Evolutionary conservation across 2,797 vertebrate species (phyloP).

Genomic region (Bovichtus diacanthus): DNA sequence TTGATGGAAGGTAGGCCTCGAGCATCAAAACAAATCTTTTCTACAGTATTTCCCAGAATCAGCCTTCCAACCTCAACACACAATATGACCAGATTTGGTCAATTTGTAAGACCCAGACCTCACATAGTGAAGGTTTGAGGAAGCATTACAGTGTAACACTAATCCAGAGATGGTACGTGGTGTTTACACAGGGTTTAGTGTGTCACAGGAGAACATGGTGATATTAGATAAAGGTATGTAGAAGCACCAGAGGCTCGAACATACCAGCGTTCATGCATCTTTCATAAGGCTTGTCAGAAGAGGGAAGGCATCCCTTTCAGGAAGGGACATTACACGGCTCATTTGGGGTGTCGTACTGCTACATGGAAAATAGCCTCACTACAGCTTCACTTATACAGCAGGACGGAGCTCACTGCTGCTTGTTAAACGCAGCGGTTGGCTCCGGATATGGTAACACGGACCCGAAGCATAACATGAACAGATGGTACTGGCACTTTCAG

Average conservation of each 20-base stretch:
- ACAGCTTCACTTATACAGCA: slow-evolving; percentile 38
- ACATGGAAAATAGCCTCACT: slow-evolving; percentile 51
- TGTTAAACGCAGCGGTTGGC: slow-evolving; percentile 37
- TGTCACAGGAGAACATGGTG: neutral
- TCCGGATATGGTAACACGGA: slow-evolving; percentile 23
- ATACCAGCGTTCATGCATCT: slow-evolving; percentile 65
- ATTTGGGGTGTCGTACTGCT: slow-evolving; percentile 61
- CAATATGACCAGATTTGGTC: neutral
- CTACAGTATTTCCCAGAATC: neutral
- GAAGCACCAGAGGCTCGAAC: slow-evolving; percentile 35
- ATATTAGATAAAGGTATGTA: slow-evolving; percentile 23
- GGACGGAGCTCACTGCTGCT: slow-evolving; percentile 20
- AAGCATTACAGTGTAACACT: neutral
- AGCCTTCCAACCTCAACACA: slow-evolving; percentile 1
- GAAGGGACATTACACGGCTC: slow-evolving; percentile 68
- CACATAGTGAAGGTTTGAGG: neutral
- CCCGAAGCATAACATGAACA: slow-evolving; percentile 43
- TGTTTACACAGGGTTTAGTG: slow-evolving; percentile 1
- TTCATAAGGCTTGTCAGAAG: slow-evolving; percentile 62
- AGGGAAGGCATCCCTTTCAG: slow-evolving; percentile 41
- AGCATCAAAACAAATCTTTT: slow-evolving; percentile 8
- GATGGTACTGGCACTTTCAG: slow-evolving; percentile 11
- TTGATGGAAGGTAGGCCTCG: neutral
- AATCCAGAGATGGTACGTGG: neutral
- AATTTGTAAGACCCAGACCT: slow-evolving; percentile 6